Base-by-base conservation (phyloP, 1,140 invertebrate genomes). In the Orius insidiosus region DNA sequence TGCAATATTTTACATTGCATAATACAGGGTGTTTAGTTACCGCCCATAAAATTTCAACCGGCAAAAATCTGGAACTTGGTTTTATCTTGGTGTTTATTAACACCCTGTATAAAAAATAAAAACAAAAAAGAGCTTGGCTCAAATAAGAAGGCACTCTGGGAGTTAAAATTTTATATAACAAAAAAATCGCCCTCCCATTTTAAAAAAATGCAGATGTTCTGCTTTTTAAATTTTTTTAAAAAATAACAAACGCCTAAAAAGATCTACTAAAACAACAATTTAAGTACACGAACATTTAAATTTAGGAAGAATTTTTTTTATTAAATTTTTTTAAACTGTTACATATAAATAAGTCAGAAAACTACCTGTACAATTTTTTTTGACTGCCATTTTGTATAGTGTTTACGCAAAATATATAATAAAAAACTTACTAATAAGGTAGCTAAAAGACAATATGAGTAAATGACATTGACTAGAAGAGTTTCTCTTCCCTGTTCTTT, bases 401-500 rank as follows among this genome's bases (percentile, higher is more conserved):
- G 38, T 40, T 15, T 40, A 40, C 39, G 46, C 46, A 47, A 47
- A 47, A 47, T 47, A 44, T 44, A 46, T 39, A 43, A 39, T 24
- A 36, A 35, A 35, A 34, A 31, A 47, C 35, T 47, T 36, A 39
- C 46, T 39, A 47, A 30, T 24, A 40, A 18, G 19, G 15, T 10
- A 30, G 35, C 46, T 47, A 47, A 47, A 24, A 32, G 36, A 38
- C 46, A 39, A 39, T 14, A 47, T 47, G 46, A 47, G 46, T 47
- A 47, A 6, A 47, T 18, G 34, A 47, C 38, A 47, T 39, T 47
- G 46, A 47, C 46, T 47, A 47, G 46, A 47, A 47, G 46, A 38
- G 33, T 30, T 30, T 10, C 31, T 38, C 35, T 31, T 24, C 19
- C n/a, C 32, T 4, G 24, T 18, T 15, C 13, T 11, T 15, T 38